Conservation (phyloP, 2,888 invertebrate species). For the Macrophya annulata region DNA sequence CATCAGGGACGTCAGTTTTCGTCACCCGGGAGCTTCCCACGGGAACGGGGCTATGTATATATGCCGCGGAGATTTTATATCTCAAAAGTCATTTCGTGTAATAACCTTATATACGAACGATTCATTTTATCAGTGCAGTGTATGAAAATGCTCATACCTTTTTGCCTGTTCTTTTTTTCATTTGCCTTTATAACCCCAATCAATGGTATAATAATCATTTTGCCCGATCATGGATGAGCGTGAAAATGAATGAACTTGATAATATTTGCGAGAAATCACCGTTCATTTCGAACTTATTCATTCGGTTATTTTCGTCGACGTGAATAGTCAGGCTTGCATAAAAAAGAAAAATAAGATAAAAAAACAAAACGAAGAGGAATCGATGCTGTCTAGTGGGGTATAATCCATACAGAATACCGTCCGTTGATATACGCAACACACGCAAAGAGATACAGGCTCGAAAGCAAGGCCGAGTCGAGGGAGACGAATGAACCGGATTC, state of each 20-base stretch:
- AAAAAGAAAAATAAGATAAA: not conserved
- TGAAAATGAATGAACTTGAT: too few relatives aligned
- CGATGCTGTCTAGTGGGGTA: constrained; percentile 2
- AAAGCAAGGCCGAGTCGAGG: constrained; percentile 48
- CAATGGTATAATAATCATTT: not conserved
- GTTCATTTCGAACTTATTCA: not conserved
- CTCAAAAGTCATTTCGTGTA: constrained; percentile 38
- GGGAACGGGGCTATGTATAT: constrained; percentile 7
- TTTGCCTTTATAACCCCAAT: not conserved
- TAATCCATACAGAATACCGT: constrained; percentile 23
- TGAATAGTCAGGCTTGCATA: not conserved
- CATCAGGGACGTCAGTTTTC: constrained; percentile 67
- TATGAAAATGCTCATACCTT: not conserved
- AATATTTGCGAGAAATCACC: too few relatives aligned
- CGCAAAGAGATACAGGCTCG: constrained; percentile 36
- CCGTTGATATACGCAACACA: constrained; percentile 28
- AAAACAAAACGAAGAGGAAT: not conserved
- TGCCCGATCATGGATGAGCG: not conserved
- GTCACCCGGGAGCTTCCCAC: constrained; percentile 62
- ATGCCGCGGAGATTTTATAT: constrained; percentile 33
- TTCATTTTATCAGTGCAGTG: not conserved
- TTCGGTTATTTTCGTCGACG: not conserved
- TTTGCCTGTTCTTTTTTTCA: not conserved
- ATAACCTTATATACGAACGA: constrained; percentile 23
- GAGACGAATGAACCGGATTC: constrained; percentile 53